Base-by-base conservation (phyloP, 2,113 vertebrate genomes). In the Pogona vitticeps region DNA sequence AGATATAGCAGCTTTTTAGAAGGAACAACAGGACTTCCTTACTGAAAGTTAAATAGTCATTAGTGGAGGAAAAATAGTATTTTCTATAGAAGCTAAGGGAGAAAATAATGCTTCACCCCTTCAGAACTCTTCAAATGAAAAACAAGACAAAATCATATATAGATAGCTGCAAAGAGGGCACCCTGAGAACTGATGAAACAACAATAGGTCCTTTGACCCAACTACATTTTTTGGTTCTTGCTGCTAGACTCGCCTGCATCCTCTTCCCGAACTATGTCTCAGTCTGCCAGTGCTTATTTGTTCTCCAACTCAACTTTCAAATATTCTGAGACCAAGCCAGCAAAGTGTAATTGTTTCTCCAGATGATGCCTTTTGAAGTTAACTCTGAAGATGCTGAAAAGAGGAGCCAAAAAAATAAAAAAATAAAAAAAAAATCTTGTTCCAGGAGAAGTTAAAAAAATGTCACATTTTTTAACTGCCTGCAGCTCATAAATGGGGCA, bases 291-390 rank as follows among this genome's bases (percentile, higher is more conserved):
- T 3, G 36, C 36, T 85, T 90, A 90, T 87, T 89, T 90, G 91
- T 86, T 80, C 2, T 75, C 1, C 61, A 84, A 82, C 72, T 94
- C 79, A 67, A 36, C 76, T 93, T 93, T 88, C 80, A 91, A 87
- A 92, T 81, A 82, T 72, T 84, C 68, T 86, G 89, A 88, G 38
- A 78, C 78, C 80, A 46, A 84, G 86, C 75, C 86, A 92, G 42
- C 0, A 1, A 87, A 90, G 75, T 78, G 71, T 76, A 92, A 89
- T 10, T 3, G 33, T 67, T 92, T 86, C 88, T 91, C 87, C 80
- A 90, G 82, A 92, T 86, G 76, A 88, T 42, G 59, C 68, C 40
- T 67, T 87, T 89, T 88, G 83, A 89, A 92, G 82, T 78, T 3
- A 90, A 63, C 85, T 86, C 76, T 56, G 65, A 15, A 76, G 68